phyloP scores from a whole-genome alignment of 2,113 vertebrate genomes.

The Beaufortia kweichowensis region DNA sequence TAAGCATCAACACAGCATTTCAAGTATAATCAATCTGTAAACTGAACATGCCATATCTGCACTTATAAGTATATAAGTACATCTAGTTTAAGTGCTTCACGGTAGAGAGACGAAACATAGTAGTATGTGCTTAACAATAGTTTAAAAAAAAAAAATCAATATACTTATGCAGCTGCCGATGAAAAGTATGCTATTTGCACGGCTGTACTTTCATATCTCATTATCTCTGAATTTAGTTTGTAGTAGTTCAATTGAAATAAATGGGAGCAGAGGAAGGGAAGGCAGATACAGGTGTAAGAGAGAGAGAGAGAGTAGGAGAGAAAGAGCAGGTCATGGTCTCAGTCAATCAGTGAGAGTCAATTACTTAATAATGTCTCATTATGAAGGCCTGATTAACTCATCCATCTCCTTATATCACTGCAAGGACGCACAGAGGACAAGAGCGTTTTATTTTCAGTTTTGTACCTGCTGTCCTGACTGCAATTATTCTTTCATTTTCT shows the following conservation, averaged over 20 bases:
- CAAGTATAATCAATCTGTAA: too few species aligned
- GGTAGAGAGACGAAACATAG: neutral
- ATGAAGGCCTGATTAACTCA: slow-evolving; percentile 48
- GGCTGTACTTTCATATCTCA: neutral
- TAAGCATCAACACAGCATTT: too few species aligned
- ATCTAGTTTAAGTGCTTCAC: neutral
- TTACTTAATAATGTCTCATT: slow-evolving; percentile 52
- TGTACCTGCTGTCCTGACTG: neutral
- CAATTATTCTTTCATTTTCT: slow-evolving; percentile 16
- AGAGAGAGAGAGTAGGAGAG: neutral
- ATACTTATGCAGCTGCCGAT: neutral
- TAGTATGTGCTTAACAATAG: neutral
- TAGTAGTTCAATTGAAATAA: slow-evolving; percentile 2
- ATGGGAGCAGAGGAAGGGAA: slow-evolving; percentile 7
- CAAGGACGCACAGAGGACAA: slow-evolving; percentile 38
- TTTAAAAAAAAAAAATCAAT: neutral
- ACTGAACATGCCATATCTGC: too few species aligned
- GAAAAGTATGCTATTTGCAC: neutral
- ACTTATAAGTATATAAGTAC: too few species aligned
- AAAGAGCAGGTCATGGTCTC: neutral
- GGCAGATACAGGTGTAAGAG: neutral
- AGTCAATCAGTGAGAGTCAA: slow-evolving; percentile 44
- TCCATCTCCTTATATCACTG: slow-evolving; percentile 33
- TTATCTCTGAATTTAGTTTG: neutral
- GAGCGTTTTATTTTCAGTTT: neutral